These are phyloP conservation scores for Siniperca chuatsi DNA, from an alignment of 2,113 vertebrate species.

Conservation along the genomic window DNA sequence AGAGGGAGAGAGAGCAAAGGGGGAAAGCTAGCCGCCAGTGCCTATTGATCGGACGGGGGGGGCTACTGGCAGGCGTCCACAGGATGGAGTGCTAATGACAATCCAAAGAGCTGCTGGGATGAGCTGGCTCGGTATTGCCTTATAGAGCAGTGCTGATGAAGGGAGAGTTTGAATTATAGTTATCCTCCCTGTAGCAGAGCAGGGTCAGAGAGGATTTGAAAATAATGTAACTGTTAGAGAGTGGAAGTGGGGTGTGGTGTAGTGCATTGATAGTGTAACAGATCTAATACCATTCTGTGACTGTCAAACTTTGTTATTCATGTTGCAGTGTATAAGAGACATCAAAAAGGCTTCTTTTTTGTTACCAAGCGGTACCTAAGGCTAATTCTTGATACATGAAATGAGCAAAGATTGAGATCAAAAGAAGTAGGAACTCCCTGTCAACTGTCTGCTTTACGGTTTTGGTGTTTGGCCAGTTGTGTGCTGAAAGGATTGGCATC, in stretches of 20 bases:
- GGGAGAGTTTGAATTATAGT: conserved; percentile 65
- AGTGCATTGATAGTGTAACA: conserved; percentile 2
- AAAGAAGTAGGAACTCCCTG: not conserved
- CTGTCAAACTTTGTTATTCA: conserved; percentile 8
- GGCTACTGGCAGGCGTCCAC: conserved; percentile 76
- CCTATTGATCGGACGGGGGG: conserved; percentile 76
- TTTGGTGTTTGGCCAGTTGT: not conserved
- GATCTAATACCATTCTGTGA: conserved; percentile 5
- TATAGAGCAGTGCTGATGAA: conserved; percentile 65
- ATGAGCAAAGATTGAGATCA: conserved; percentile 12
- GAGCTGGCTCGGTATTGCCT: conserved; percentile 59
- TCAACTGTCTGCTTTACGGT: conserved; percentile 14
- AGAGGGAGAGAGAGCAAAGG: conserved; percentile 58
- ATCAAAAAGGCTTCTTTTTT: not conserved
- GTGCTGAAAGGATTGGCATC: not conserved
- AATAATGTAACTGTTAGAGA: conserved; percentile 25
- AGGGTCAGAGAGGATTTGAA: conserved; percentile 47
- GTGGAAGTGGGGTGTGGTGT: not conserved
- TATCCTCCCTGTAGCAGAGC: conserved; percentile 36
- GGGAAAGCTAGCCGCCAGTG: conserved; percentile 76
- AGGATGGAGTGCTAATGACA: conserved; percentile 81
- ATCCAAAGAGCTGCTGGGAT: conserved; percentile 75
- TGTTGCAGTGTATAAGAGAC: not conserved
- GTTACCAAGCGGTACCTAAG: not conserved
- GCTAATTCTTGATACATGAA: conserved; percentile 10